phyloP scores from a whole-genome alignment of 2,888 invertebrate genomes.

The Folsomia candida region DNA sequence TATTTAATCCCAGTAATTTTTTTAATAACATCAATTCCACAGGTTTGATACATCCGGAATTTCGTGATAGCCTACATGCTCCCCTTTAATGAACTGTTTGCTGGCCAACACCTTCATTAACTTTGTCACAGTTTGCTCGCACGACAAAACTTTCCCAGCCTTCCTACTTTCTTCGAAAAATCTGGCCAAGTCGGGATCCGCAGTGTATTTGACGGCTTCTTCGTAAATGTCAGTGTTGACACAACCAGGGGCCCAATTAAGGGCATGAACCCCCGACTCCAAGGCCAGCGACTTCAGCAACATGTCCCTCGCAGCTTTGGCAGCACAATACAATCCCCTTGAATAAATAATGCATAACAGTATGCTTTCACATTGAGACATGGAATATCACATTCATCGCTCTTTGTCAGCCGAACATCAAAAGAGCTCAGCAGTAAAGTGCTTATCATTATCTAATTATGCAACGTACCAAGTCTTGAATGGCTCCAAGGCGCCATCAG shows the following conservation, averaged over 20 bases:
- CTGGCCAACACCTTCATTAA: conserved; percentile 67
- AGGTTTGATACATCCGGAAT: no score
- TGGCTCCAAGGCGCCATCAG: conserved; percentile 74
- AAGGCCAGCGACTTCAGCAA: conserved; percentile 69
- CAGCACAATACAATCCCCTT: conserved; percentile 75
- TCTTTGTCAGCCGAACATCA: no score
- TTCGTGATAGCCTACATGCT: conserved; percentile 82
- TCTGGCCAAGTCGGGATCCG: conserved; percentile 63
- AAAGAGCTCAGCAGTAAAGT: no score
- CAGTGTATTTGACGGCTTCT: conserved; percentile 62
- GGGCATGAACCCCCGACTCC: conserved; percentile 69
- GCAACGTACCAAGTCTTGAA: conserved; percentile 74
- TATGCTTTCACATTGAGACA: no score
- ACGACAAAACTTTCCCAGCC: conserved; percentile 66
- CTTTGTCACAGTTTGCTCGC: conserved; percentile 72
- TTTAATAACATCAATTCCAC: no score
- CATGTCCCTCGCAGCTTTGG: conserved; percentile 86
- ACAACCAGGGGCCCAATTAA: conserved; percentile 91
- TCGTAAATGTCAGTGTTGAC: conserved; percentile 86
- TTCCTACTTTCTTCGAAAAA: conserved; percentile 65
- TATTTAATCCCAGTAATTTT: no score
- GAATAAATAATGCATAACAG: no score
- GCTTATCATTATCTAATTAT: no score
- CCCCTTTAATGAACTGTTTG: conserved; percentile 74
- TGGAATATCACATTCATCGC: no score